Evolutionary conservation across 2,797 vertebrate species (phyloP).

Genomic region (Danio jaintianensis): DNA sequence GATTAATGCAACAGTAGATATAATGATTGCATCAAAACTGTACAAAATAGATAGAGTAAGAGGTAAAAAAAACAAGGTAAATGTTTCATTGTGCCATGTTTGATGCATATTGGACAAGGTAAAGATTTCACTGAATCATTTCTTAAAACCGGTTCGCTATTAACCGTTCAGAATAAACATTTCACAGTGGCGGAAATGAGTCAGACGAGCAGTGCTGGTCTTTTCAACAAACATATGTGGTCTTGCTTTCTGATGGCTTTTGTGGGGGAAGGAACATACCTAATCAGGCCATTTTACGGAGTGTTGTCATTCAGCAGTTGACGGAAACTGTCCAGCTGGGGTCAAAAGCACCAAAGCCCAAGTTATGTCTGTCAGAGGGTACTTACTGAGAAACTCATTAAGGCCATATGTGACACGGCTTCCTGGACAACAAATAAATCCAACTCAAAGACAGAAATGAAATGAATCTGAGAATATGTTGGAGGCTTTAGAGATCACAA

Average conservation of each 20-base stretch:
- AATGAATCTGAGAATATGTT: constrained; percentile 7
- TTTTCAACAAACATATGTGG: constrained; percentile 36
- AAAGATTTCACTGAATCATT: background rate
- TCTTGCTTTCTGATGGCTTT: constrained; percentile 32
- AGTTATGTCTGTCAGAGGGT: constrained; percentile 53
- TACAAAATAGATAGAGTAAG: background rate
- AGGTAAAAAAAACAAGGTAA: background rate
- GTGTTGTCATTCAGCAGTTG: constrained; percentile 55
- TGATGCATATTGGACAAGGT: background rate
- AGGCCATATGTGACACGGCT: constrained; percentile 49
- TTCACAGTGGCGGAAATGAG: background rate
- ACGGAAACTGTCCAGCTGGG: constrained; percentile 56
- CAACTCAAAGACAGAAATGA: constrained; percentile 8
- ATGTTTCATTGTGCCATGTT: background rate
- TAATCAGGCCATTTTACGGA: constrained; percentile 47
- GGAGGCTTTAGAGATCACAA: constrained; percentile 10
- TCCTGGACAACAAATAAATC: constrained; percentile 44
- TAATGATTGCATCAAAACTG: background rate
- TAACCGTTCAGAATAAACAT: constrained; percentile 12
- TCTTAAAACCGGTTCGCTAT: background rate
- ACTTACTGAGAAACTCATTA: constrained; percentile 62
- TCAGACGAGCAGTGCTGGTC: background rate
- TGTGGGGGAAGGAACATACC: constrained; percentile 12
- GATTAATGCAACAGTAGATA: constrained; percentile 1
- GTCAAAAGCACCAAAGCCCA: constrained; percentile 58